phyloP scores from a whole-genome alignment of 2,797 vertebrate genomes.

The Myripristis murdjan region DNA sequence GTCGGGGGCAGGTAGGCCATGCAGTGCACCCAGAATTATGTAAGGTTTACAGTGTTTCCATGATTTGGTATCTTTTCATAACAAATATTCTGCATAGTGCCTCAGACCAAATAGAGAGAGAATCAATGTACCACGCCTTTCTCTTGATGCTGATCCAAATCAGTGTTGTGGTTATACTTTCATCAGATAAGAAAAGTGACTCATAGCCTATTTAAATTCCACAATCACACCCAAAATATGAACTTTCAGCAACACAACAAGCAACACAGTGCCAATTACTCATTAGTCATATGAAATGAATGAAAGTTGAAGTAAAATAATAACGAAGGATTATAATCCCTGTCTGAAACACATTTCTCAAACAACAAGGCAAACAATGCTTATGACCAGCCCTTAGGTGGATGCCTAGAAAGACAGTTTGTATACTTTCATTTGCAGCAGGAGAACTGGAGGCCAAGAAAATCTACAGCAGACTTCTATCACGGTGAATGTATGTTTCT shows the following conservation, averaged over 20 bases:
- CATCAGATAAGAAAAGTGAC: conserved; percentile 25
- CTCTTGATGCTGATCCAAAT: background rate
- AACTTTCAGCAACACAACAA: background rate
- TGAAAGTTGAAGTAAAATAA: too few species aligned
- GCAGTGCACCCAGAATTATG: background rate
- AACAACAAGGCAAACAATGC: conserved; percentile 43
- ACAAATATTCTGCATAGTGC: conserved; percentile 35
- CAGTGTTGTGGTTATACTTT: conserved; percentile 8
- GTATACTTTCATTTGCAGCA: conserved; percentile 46
- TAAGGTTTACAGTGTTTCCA: conserved; percentile 18
- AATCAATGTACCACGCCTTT: background rate
- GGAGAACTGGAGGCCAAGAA: background rate
- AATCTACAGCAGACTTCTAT: conserved; percentile 8
- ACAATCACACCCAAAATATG: background rate
- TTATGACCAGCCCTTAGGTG: conserved; percentile 55
- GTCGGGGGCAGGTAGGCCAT: conserved; percentile 1
- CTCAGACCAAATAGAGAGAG: conserved; percentile 3
- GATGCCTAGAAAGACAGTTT: conserved; percentile 42
- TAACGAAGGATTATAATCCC: conserved; percentile 32
- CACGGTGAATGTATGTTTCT: conserved; percentile 2
- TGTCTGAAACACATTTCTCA: conserved; percentile 46
- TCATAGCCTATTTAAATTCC: conserved; percentile 31
- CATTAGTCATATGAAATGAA: background rate
- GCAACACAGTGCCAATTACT: background rate
- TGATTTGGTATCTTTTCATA: conserved; percentile 1